phyloP scores from a whole-genome alignment of 2,797 vertebrate genomes.

The Atherinosoma microstoma region DNA sequence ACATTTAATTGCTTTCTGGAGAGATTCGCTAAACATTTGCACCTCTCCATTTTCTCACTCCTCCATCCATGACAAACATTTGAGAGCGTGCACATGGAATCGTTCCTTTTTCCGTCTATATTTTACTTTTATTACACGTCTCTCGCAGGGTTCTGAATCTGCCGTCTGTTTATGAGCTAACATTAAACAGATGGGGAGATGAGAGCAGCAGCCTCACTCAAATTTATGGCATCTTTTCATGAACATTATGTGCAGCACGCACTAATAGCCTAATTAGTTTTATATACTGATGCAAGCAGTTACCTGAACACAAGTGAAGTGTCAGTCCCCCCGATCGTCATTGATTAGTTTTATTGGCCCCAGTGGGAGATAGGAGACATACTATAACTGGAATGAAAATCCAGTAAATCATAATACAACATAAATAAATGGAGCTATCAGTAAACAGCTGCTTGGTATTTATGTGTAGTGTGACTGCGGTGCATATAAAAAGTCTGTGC shows the following conservation, averaged over 20 bases:
- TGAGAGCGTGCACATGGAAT: conserved; percentile 46
- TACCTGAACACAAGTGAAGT: conserved; percentile 33
- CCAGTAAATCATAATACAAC: conserved; percentile 22
- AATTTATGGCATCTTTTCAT: conserved; percentile 32
- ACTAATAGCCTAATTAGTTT: conserved; percentile 52
- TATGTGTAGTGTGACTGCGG: background rate
- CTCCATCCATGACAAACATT: conserved; percentile 54
- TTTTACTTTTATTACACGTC: conserved; percentile 59
- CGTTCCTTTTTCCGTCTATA: conserved; percentile 41
- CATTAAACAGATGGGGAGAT: conserved; percentile 61
- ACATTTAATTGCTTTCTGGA: conserved; percentile 45
- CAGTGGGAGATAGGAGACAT: conserved; percentile 1
- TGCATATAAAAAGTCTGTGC: conserved; percentile 1
- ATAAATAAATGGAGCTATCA: conserved; percentile 1
- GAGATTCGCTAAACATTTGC: conserved; percentile 49
- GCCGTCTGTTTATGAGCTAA: conserved; percentile 57
- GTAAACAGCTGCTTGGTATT: conserved; percentile 1
- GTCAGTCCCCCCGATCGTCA: conserved; percentile 5
- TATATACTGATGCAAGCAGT: conserved; percentile 32
- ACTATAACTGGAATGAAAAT: background rate
- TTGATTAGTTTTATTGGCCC: conserved; percentile 20
- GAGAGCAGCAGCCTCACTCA: conserved; percentile 32
- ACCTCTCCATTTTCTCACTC: conserved; percentile 45
- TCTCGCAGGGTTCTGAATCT: conserved; percentile 53
- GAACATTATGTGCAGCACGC: conserved; percentile 29